Conservation (phyloP, 2,888 invertebrate genomes). For the Rapana venosa region DNA sequence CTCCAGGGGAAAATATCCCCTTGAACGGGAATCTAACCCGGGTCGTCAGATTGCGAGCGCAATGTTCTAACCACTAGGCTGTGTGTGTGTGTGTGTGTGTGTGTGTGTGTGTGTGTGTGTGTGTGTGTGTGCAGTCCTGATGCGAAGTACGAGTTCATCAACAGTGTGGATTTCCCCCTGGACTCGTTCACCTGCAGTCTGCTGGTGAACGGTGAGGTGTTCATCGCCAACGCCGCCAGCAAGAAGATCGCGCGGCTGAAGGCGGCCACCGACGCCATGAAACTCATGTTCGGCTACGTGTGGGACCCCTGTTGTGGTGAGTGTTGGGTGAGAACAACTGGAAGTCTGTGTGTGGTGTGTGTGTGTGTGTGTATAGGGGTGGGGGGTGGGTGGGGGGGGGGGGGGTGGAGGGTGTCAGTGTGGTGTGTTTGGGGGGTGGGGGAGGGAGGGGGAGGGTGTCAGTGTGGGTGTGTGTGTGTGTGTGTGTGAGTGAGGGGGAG, state of each 20-base stretch:
- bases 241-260: slow-evolving; percentile 28
- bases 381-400: neutral
- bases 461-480: neutral
- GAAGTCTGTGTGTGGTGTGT: neutral
- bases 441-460: neutral
- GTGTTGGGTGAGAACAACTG: neutral
- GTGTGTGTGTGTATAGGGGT: neutral
- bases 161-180: neutral
- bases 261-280: slow-evolving; percentile 17
- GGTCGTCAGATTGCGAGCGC: too few species aligned
- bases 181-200: slow-evolving; percentile 17
- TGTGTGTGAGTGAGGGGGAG: neutral
- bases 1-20: too few species aligned
- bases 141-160: slow-evolving; percentile 28
- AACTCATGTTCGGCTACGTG: slow-evolving; percentile 1
- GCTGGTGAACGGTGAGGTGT: slow-evolving; percentile 10
- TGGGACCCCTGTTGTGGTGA: slow-evolving; percentile 31
- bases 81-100: neutral
- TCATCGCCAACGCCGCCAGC: neutral
- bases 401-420: neutral
- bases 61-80: too few species aligned
- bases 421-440: neutral
- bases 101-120: neutral
- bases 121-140: slow-evolving; percentile 30
- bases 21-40: too few species aligned